A percentile compares a stretch with the other conserved stretches of the same genome.
Conservation (phyloP, 2,797 vertebrate genomes). For the Buceros bicornis region DNA sequence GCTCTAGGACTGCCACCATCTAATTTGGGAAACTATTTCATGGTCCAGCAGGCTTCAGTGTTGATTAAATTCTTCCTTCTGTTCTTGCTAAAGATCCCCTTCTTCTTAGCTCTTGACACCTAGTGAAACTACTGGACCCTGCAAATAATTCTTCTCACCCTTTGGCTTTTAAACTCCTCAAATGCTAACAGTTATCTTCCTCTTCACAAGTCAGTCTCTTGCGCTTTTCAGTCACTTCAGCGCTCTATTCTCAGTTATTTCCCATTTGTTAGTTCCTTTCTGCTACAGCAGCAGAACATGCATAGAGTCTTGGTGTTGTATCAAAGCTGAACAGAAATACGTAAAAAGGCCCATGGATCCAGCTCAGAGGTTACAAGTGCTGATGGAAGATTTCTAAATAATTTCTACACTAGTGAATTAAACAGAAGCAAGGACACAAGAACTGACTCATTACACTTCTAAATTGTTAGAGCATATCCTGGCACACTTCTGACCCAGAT, state of each 20-base stretch:
- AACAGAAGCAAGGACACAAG: neutral
- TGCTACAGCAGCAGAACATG: neutral
- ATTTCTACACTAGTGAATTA: neutral
- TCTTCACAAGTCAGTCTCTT: neutral
- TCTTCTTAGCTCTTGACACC: constrained; percentile 28
- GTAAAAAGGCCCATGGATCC: neutral
- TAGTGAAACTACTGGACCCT: constrained; percentile 10
- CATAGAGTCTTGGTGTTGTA: neutral
- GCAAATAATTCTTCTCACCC: constrained; percentile 48
- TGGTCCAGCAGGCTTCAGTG: constrained; percentile 5
- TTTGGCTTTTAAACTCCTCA: constrained; percentile 39
- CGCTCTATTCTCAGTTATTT: constrained; percentile 26
- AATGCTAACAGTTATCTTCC: constrained; percentile 14
- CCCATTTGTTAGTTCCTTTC: constrained; percentile 27
- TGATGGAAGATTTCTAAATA: neutral
- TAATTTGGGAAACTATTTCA: constrained; percentile 60
- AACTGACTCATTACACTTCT: neutral
- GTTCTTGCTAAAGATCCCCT: constrained; percentile 61
- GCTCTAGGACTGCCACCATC: constrained; percentile 28
- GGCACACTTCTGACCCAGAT: neutral
- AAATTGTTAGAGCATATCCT: neutral
- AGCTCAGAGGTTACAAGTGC: neutral
- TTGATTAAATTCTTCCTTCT: constrained; percentile 57
- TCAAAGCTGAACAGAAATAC: neutral
- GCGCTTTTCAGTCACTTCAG: constrained; percentile 22